A percentile compares a stretch with the other conserved stretches of the same genome.
These are phyloP conservation scores for Eupithecia subumbrata DNA, from an alignment of 2,888 invertebrate genomes.

Conservation along the genomic window DNA sequence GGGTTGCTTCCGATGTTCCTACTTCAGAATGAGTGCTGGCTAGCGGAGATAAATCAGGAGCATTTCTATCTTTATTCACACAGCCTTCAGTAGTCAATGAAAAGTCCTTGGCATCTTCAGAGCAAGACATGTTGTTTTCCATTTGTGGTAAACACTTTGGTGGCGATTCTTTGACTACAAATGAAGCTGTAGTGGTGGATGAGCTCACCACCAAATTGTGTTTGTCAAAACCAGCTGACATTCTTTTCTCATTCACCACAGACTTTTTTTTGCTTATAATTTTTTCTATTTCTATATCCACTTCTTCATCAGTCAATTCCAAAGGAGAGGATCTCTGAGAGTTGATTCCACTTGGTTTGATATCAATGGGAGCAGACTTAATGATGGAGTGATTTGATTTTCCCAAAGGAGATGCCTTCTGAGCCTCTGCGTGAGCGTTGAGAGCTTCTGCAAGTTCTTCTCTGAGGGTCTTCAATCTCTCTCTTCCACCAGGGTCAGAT, in stretches of 20 bases:
- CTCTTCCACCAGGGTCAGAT: constrained; percentile 89
- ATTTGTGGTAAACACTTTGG: constrained; percentile 45
- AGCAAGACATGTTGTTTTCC: constrained; percentile 53
- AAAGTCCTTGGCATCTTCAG: constrained; percentile 52
- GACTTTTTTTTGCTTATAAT: constrained; percentile 83
- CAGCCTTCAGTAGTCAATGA: constrained; percentile 53
- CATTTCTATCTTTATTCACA: constrained; percentile 52
- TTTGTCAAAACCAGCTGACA: constrained; percentile 63
- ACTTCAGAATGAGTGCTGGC: constrained; percentile 60
- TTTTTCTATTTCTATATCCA: constrained; percentile 87
- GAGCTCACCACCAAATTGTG: constrained; percentile 53
- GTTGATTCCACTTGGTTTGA: constrained; percentile 79
- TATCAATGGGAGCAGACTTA: constrained; percentile 88
- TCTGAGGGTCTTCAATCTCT: constrained; percentile 76
- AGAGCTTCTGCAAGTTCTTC: constrained; percentile 79
- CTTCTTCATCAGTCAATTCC: constrained; percentile 86
- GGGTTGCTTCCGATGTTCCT: constrained; percentile 53
- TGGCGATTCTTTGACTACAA: constrained; percentile 55
- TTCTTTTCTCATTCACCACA: constrained; percentile 72
- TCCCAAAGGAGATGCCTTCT: constrained; percentile 74
- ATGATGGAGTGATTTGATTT: constrained; percentile 76
- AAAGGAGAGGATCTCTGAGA: constrained; percentile 84
- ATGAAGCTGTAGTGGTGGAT: constrained; percentile 54
- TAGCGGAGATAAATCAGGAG: constrained; percentile 53
- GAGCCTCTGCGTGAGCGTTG: constrained; percentile 70